Conservation (phyloP, 2,888 invertebrate species). For the Pachydiplax longipennis region DNA sequence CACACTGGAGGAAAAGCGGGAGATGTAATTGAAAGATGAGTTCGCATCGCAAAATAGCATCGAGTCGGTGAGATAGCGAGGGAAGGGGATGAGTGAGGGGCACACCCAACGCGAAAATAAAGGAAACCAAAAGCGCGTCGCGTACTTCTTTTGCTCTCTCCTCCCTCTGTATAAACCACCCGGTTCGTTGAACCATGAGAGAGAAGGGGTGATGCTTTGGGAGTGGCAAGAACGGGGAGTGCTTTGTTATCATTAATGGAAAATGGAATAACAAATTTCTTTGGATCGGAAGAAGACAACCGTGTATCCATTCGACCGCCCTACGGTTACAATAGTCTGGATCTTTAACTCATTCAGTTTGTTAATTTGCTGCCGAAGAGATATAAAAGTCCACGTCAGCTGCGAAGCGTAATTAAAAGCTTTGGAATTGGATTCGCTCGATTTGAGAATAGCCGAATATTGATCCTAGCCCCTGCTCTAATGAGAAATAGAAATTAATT, state of each 20-base stretch:
- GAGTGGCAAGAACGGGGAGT: too few relatives aligned
- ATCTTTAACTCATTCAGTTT: not conserved
- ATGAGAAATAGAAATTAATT: too few relatives aligned
- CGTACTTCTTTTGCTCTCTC: not conserved
- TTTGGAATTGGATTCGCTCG: too few relatives aligned
- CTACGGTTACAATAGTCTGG: not conserved
- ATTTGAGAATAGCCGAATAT: too few relatives aligned
- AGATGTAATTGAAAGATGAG: not conserved
- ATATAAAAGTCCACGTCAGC: too few relatives aligned
- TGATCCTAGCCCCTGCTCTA: too few relatives aligned
- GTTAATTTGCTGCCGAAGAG: too few relatives aligned
- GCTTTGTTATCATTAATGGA: conserved; percentile 21
- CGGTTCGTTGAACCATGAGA: conserved; percentile 32
- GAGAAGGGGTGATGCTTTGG: not conserved
- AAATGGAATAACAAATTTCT: not conserved
- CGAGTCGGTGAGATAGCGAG: not conserved
- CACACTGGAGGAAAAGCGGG: too few relatives aligned
- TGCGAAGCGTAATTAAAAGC: too few relatives aligned
- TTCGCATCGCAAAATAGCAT: not conserved
- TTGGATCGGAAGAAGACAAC: not conserved
- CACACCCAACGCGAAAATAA: conserved; percentile 36
- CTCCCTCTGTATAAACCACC: conserved; percentile 25
- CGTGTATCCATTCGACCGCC: too few relatives aligned
- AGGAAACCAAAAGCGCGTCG: conserved; percentile 16
- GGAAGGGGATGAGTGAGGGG: not conserved